Percentiles rank a stretch among this genome's conserved stretches.
Evolutionary conservation across 2,888 invertebrate genomes (phyloP).

Genomic region (Pandemis heparana): DNA sequence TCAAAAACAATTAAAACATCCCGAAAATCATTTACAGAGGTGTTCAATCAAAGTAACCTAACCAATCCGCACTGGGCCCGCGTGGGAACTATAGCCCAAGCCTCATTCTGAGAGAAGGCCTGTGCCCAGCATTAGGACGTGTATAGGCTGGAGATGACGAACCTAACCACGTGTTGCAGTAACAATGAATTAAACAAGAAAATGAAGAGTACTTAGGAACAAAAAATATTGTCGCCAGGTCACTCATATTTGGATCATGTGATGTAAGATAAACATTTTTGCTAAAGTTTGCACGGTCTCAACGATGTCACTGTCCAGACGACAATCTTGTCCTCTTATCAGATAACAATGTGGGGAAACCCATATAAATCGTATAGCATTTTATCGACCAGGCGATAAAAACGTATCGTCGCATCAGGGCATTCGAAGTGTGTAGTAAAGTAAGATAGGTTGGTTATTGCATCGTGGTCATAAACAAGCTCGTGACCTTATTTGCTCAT

Average conservation of each 20-base stretch:
- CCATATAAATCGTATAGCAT: constrained; percentile 1
- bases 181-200: no score
- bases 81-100: no score
- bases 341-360: constrained; percentile 1
- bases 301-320: constrained; percentile 2
- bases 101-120: no score
- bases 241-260: neutral
- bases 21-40: no score
- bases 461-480: neutral
- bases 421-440: constrained; percentile 14
- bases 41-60: no score
- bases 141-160: no score
- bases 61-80: no score
- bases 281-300: constrained; percentile 2
- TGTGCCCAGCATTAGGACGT: no score
- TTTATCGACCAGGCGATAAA: constrained; percentile 21
- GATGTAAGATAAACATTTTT: neutral
- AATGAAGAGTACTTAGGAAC: neutral
- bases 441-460: constrained; percentile 4
- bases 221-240: neutral
- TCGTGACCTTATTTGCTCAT: neutral
- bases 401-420: constrained; percentile 2
- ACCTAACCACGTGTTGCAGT: no score
- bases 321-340: constrained; percentile 4
- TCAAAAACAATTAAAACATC: no score